Base-by-base conservation (phyloP, 2,888 invertebrate species). In the Polyommatus icarus region DNA sequence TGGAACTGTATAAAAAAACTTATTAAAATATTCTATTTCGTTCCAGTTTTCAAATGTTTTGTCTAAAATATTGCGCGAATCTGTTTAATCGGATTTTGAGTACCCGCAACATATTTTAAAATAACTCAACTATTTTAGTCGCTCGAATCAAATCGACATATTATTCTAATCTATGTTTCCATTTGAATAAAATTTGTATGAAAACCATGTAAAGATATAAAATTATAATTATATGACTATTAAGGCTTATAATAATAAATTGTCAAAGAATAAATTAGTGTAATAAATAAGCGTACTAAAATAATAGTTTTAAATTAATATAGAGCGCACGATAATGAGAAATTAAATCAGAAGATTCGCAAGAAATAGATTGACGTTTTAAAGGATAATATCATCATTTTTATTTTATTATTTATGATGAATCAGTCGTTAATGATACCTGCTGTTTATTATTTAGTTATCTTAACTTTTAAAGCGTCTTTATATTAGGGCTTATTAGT, bases 141-240 rank as follows among this genome's bases (percentile, higher is more conserved):
- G 24, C 15, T 75, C 15, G 29, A 24, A 72, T 72, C 8, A 40
- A 72, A 40, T 72, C 8, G n/a, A 15, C 18, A 40, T 8, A 20
- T 20, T 72, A 40, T 72, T 72, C 20, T 32, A 67, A 67, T 32
- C 6, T 29, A 46, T 24, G 20, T 20, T 72, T 46, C 20, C 5
- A 54, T 40, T 46, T 24, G 10, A 46, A 46, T 73, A 72, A 36
- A 46, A 72, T 20, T 29, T 67, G 29, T 6, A 67, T 73, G 1
- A 73, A 73, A 73, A 46, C 24, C 50, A 73, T 73, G 50, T 73
- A 73, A 46, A 24, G 5, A 3, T 20, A 50, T 75, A 54, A 75
- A 75, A 75, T 75, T 32, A 29, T 18, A 73, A 73, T 73, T 24
- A 50, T 73, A 20, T 73, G 15, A 50, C 18, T 24, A 75, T 75